phyloP scores from a whole-genome alignment of 2,797 vertebrate genomes.

The Rhynchonycteris naso region DNA sequence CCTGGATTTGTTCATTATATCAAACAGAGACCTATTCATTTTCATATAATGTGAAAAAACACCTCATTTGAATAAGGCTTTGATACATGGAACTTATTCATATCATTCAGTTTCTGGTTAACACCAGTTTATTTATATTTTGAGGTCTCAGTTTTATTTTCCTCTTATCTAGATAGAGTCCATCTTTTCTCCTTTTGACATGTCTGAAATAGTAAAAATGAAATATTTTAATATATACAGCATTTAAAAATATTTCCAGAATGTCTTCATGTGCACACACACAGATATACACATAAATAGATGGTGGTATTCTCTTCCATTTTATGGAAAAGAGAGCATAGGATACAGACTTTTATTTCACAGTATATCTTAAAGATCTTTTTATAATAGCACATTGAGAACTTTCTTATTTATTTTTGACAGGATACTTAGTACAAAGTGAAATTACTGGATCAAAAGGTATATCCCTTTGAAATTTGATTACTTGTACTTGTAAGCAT shows the following conservation, averaged over 20 bases:
- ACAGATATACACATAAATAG: neutral
- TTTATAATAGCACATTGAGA: conserved; percentile 1
- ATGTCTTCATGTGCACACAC: neutral
- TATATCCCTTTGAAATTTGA: conserved; percentile 3
- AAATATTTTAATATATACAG: conserved; percentile 13
- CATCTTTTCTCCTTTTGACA: conserved; percentile 26
- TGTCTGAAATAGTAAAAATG: conserved; percentile 22
- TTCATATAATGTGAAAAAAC: neutral
- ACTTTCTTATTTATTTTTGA: conserved; percentile 20
- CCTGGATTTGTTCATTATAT: neutral
- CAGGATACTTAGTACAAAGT: conserved; percentile 11
- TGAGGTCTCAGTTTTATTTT: neutral
- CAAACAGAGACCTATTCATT: conserved; percentile 38
- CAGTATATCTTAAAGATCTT: conserved; percentile 21
- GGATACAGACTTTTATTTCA: neutral
- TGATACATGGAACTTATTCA: neutral
- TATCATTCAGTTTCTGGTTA: conserved; percentile 41
- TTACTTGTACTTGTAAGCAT: conserved; percentile 1
- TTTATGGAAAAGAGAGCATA: neutral
- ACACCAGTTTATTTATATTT: neutral
- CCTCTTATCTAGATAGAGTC: neutral
- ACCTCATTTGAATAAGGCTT: neutral
- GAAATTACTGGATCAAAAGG: conserved; percentile 32
- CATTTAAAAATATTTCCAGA: conserved; percentile 2
- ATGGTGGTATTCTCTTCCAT: neutral